A percentile compares a stretch with the other conserved stretches of the same genome.
These are phyloP conservation scores for Gallinago stenura DNA, from an alignment of 2,797 vertebrate species.

Conservation along the genomic window DNA sequence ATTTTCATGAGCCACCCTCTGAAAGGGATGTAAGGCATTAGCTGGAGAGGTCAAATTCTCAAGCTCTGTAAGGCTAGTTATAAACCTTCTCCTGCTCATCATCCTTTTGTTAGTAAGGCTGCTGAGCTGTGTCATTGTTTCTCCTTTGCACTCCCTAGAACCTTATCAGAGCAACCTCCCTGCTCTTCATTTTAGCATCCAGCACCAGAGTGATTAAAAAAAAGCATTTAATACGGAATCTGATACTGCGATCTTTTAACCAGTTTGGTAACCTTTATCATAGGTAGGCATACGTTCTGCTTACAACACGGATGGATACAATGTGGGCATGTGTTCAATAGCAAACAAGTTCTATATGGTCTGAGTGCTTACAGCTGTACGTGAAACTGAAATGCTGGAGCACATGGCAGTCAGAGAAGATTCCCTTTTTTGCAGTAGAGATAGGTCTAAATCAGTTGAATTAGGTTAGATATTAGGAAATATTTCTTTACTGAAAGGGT, in stretches of 20 bases:
- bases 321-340: accelerated
- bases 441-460: neutral
- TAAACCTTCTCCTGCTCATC: neutral
- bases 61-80: neutral
- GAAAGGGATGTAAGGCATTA: neutral
- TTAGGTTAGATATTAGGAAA: too few relatives aligned
- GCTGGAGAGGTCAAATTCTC: neutral
- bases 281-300: neutral
- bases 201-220: neutral
- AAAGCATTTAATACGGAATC: neutral
- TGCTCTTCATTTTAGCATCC: accelerated
- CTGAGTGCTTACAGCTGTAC: neutral
- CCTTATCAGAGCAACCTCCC: neutral
- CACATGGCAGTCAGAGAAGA: neutral
- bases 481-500: too few relatives aligned
- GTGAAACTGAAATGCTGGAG: neutral
- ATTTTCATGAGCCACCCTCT: neutral
- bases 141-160: neutral
- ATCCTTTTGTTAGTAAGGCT: neutral
- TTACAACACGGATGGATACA: neutral
- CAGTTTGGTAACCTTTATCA: neutral
- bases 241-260: neutral
- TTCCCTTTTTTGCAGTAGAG: neutral
- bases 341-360: neutral
- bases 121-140: neutral